Evolutionary conservation across 2,113 vertebrate species (phyloP).

Genomic region (Penelope pileata): DNA sequence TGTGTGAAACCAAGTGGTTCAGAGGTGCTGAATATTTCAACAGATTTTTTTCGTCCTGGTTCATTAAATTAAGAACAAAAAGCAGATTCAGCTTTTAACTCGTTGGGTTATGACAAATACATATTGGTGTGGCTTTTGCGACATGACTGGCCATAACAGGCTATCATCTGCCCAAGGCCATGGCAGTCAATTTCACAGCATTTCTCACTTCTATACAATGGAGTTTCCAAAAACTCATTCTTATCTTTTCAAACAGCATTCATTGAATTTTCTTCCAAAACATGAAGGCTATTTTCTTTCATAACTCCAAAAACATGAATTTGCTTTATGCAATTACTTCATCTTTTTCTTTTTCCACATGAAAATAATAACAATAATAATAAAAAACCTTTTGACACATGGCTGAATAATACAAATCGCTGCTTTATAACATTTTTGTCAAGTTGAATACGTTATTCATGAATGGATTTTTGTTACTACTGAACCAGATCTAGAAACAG

Average conservation of each 20-base stretch:
- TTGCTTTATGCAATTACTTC: not conserved
- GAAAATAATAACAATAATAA: not conserved
- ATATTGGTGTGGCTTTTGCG: not conserved
- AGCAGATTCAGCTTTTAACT: not conserved
- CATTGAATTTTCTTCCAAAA: not conserved
- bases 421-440: not conserved
- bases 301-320: not conserved
- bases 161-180: not conserved
- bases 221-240: not conserved
- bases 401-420: not conserved
- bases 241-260: not conserved
- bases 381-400: not conserved
- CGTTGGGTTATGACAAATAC: not conserved
- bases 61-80: not conserved
- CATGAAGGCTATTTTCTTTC: not conserved
- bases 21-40: not conserved
- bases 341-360: not conserved
- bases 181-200: not conserved
- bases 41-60: not conserved
- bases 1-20: not conserved
- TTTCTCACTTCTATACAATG: not conserved
- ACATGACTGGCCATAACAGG: not conserved
- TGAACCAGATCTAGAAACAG: not conserved
- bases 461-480: not conserved
- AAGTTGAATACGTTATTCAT: not conserved